Base-by-base conservation (phyloP, 1,140 invertebrate genomes). In the Drosophila willistoni region DNA sequence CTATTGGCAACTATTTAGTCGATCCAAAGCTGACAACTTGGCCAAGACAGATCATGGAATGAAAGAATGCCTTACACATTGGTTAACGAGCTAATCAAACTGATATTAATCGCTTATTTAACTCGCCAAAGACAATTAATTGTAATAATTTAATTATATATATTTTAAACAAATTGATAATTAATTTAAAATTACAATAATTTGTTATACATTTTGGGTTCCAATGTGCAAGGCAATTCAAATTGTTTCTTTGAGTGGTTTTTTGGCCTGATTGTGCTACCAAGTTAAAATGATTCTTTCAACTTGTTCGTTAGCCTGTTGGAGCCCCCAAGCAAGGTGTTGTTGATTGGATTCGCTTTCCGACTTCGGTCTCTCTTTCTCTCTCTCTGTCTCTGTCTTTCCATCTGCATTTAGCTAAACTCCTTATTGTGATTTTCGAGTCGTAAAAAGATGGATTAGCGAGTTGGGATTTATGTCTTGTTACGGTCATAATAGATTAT, bases 401-500 rank as follows among this genome's bases (percentile, higher is more conserved):
- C 29, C 29, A 7, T 29, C 7, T 19, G 2, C 42, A 44, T 44
- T 44, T 87, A 76, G 79, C 68, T 87, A 86, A 86, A 87, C 83
- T 86, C 83, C 83, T 87, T 86, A 85, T 86, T 86, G 87, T 86
- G 83, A 86, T 86, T 82, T 76, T 83, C 57, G 69, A 87, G 72
- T 87, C 69, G 83, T 82, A 87, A 86, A 86, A 87, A 87, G 84
- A 87, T 87, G 83, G 84, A 87, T 87, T 83, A 87, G 77, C 73
- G 77, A 87, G 84, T 83, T 83, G 79, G 83, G 84, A 87, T 78
- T 87, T 87, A 74, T 77, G 83, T 83, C 83, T 87, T 77, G 83
- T 87, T 86, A 86, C 76, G 83, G 83, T 86, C 83, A 86, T 87
- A 86, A 86, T 87, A 87, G 83, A 86, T 86, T 86, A 86, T 86